Percentiles rank a stretch among this genome's conserved stretches.
phyloP scores from a whole-genome alignment of 2,888 invertebrate species.

The Lasius fuliginosus region DNA sequence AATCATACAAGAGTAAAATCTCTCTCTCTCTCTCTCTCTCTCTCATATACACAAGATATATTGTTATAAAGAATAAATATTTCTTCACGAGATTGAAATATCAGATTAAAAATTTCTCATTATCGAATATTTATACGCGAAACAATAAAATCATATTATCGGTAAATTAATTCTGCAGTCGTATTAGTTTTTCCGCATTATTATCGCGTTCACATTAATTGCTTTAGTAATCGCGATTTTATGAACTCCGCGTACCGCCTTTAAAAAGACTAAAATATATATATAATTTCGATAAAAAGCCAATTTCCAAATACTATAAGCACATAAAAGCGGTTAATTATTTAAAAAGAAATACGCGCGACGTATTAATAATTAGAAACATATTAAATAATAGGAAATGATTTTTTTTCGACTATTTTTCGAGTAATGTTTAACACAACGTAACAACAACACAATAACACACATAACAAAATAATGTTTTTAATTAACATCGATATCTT shows the following conservation, averaged over 20 bases:
- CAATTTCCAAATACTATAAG: constrained; percentile 53
- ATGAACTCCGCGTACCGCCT: constrained; percentile 44
- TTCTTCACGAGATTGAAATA: not conserved
- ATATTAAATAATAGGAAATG: constrained; percentile 25
- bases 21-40: not conserved
- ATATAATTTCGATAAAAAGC: constrained; percentile 38
- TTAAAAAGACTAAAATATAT: constrained; percentile 28
- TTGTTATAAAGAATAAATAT: not conserved
- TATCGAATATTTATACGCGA: constrained; percentile 1
- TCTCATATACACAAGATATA: not conserved
- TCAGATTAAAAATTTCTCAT: not conserved
- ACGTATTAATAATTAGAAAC: constrained; percentile 19
- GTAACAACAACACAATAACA: constrained; percentile 43
- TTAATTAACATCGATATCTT: constrained; percentile 30
- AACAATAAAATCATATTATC: constrained; percentile 13
- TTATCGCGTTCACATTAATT: not conserved
- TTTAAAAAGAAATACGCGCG: constrained; percentile 24
- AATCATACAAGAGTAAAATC: not conserved
- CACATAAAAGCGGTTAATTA: constrained; percentile 49
- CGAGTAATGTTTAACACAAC: constrained; percentile 35
- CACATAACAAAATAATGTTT: constrained; percentile 45
- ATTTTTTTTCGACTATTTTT: constrained; percentile 21
- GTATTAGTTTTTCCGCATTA: not conserved
- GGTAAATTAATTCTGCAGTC: constrained; percentile 6
- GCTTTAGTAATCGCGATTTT: not conserved